Base-by-base conservation (phyloP, 1,140 invertebrate species). In the Drosophila sp. region DNA sequence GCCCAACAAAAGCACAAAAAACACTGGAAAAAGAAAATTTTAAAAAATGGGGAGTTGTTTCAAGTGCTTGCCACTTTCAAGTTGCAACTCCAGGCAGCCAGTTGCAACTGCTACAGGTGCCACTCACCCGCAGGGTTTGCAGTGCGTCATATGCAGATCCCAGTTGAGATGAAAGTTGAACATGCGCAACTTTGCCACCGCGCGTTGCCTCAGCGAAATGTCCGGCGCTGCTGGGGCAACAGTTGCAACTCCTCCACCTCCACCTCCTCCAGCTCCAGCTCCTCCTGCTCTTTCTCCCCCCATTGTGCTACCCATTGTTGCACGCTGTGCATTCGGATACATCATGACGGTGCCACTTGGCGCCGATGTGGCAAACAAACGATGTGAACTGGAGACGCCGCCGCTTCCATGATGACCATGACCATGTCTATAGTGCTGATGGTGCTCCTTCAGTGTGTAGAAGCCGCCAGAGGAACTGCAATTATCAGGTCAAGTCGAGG, bases 81-180 rank as follows among this genome's bases (percentile, higher is more conserved):
- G 80, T 67, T 72, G 57, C 53, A 53, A 70, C 76, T 75, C 57
- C 62, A 72, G 27, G 41, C 57, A 21, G 57, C 53, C 50, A 36
- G 38, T 57, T 59, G 38, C 76, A 75, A 50, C 27, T 48, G 29
- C 57, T 27, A 50, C 43, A 65, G 43, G 25, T 71, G 41, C 14
- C 48, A 86, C 91, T 90, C 69, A 92, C 91, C 91, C 91, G 76
- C 91, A 92, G 54, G 91, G 91, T 54, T 92, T 92, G 76, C 91
- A 92, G 69, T 91, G 91, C 76, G 90, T 92, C 91, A 92, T 92
- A 62, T 92, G 91, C 56, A 92, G 79, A 81, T 92, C 90, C 91
- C 91, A 92, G 66, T 92, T 92, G 27, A 92, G 73, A 65, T 92
- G 91, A 64, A 92, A 92, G 78, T 92, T 92, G 63, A 92, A 92